phyloP scores from a whole-genome alignment of 2,113 vertebrate species.

The Cyanoderma ruficeps region DNA sequence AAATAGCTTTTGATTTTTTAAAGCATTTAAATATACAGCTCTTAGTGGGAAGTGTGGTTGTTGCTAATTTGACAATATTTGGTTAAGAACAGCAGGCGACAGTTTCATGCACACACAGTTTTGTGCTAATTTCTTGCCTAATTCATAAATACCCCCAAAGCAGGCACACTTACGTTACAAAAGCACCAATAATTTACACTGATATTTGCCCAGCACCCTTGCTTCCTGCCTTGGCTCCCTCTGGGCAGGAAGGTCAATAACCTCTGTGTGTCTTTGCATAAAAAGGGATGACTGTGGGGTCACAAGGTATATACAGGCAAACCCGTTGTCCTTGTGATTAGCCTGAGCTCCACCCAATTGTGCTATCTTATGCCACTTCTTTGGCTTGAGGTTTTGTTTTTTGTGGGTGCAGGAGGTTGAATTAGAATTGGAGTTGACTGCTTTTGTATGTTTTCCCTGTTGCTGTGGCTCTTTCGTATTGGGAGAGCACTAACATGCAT shows the following conservation, averaged over 20 bases:
- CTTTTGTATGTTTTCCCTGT: not conserved
- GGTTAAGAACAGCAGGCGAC: not conserved
- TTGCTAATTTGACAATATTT: constrained; percentile 60
- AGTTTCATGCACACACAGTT: not conserved
- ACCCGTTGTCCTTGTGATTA: not conserved
- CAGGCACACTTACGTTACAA: not conserved
- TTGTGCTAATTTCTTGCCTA: constrained; percentile 20
- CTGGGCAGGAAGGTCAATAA: constrained; percentile 31
- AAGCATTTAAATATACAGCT: constrained; percentile 12
- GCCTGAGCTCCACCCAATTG: not conserved
- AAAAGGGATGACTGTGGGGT: constrained; percentile 23
- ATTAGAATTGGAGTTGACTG: not conserved
- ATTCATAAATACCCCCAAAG: constrained; percentile 38
- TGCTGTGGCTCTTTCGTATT: not conserved
- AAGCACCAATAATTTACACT: not conserved
- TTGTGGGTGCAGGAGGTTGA: not conserved
- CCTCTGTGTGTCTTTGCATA: not conserved
- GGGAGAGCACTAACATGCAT: not conserved
- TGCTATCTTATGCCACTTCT: not conserved
- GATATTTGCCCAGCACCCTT: constrained; percentile 22
- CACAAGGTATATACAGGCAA: constrained; percentile 19
- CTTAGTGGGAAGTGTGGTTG: constrained; percentile 43
- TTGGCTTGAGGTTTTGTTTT: constrained; percentile 37
- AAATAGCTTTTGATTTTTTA: constrained; percentile 53
- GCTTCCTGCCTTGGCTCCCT: not conserved